These are phyloP conservation scores for Ormyrus labotus DNA, from an alignment of 2,888 invertebrate genomes.

Conservation along the genomic window DNA sequence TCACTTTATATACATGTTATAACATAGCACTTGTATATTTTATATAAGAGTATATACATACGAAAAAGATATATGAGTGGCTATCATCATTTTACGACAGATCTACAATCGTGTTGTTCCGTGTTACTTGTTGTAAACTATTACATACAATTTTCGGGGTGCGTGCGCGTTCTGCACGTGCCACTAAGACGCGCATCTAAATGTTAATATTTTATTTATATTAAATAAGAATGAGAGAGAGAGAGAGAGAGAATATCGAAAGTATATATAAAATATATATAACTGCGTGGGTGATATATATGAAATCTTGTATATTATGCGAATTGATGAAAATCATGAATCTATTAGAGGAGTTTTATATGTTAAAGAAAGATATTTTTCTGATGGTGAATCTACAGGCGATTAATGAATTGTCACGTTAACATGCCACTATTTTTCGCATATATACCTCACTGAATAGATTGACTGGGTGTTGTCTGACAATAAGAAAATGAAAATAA, in stretches of 20 bases:
- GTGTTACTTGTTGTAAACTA: slow-evolving; percentile 56
- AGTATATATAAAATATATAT: slow-evolving; percentile 40
- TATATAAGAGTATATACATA: slow-evolving; percentile 49
- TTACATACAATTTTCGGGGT: slow-evolving; percentile 42
- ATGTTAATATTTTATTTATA: slow-evolving; percentile 57
- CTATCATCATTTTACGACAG: slow-evolving; percentile 50
- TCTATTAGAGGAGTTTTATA: slow-evolving; percentile 48
- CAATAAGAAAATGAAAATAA: slow-evolving; percentile 62
- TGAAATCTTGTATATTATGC: slow-evolving; percentile 38
- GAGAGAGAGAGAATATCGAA: slow-evolving; percentile 33
- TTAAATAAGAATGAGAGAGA: slow-evolving; percentile 49
- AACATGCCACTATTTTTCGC: slow-evolving; percentile 49
- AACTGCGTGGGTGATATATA: slow-evolving; percentile 40
- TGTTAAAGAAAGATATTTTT: slow-evolving; percentile 52
- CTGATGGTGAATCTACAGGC: slow-evolving; percentile 36
- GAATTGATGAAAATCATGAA: slow-evolving; percentile 36
- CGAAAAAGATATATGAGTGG: slow-evolving; percentile 47
- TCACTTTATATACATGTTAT: slow-evolving; percentile 55
- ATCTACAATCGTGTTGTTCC: slow-evolving; percentile 56
- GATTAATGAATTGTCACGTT: slow-evolving; percentile 47
- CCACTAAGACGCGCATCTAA: slow-evolving; percentile 42
- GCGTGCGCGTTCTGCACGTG: slow-evolving; percentile 45
- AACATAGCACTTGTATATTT: slow-evolving; percentile 56
- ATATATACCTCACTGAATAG: slow-evolving; percentile 50
- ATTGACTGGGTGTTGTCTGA: slow-evolving; percentile 65